Evolutionary conservation across 2,888 invertebrate genomes (phyloP).

Genomic region (Chymomyza caudatula): DNA sequence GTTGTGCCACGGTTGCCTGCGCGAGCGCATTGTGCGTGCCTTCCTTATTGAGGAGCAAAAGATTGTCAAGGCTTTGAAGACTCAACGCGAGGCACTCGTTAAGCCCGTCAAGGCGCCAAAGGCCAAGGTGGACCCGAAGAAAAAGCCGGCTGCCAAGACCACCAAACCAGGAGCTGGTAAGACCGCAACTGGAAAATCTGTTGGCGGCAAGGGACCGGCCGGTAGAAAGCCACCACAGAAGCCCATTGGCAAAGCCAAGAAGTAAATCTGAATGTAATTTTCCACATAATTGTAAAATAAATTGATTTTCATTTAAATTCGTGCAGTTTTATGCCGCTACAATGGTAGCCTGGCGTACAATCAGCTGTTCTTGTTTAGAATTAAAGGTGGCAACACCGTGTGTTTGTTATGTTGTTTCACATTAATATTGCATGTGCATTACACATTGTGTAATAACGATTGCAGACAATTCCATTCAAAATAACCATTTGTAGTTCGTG

Average conservation of each 20-base stretch:
- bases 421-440: no score
- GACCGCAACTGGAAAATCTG: constrained; percentile 36
- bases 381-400: constrained; percentile 18
- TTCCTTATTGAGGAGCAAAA: constrained; percentile 99
- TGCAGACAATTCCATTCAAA: no score
- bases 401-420: no score
- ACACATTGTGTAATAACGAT: no score
- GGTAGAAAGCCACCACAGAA: constrained; percentile 68
- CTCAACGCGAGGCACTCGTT: constrained; percentile 81
- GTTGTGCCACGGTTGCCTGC: constrained; percentile 95
- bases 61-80: constrained; percentile 96
- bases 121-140: constrained; percentile 52
- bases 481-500: no score
- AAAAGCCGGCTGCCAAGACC: constrained; percentile 36
- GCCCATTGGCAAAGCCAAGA: constrained; percentile 64
- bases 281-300: background rate
- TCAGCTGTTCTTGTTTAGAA: background rate
- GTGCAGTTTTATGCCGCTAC: background rate
- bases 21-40: constrained; percentile 97
- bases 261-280: constrained; percentile 42
- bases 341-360: background rate
- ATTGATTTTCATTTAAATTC: constrained; percentile 8
- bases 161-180: constrained; percentile 46
- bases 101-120: constrained; percentile 56
- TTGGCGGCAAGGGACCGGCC: constrained; percentile 29